These are phyloP conservation scores for Mareca strepera DNA, from an alignment of 2,797 vertebrate genomes.

Conservation along the genomic window DNA sequence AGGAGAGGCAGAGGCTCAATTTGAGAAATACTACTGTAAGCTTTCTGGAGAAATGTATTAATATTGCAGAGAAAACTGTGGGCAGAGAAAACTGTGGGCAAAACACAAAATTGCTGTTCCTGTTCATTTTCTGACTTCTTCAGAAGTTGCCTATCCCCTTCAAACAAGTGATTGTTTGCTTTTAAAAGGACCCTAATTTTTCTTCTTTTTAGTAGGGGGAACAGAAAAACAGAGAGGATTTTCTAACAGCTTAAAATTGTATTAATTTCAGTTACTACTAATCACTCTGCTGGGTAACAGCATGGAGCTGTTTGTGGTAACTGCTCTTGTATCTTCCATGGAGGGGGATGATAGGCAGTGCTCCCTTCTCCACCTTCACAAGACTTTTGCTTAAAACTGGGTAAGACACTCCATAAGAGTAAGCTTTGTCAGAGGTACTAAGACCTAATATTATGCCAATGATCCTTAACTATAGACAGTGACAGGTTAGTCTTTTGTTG, in stretches of 20 bases:
- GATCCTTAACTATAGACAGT: neutral
- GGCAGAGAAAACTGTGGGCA: neutral
- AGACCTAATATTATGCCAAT: neutral
- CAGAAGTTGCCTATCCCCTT: neutral
- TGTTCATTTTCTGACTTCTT: slow-evolving; percentile 9
- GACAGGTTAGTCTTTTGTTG: neutral
- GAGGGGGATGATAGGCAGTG: neutral
- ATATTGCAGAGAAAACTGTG: slow-evolving; percentile 4
- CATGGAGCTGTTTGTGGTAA: neutral
- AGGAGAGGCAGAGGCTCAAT: neutral
- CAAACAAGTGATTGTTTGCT: neutral
- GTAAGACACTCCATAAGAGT: neutral
- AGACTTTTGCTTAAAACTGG: neutral
- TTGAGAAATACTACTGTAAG: slow-evolving; percentile 11
- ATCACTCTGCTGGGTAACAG: neutral
- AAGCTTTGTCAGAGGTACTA: neutral
- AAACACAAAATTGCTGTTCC: neutral
- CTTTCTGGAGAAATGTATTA: neutral
- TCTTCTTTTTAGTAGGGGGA: neutral
- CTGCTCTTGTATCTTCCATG: neutral
- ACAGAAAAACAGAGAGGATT: neutral
- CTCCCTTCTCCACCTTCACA: neutral
- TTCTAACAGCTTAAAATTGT: neutral
- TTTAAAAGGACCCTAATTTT: neutral
- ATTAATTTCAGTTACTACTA: neutral